Base-by-base conservation (phyloP, 2,113 vertebrate species). In the Zosterops lateralis region DNA sequence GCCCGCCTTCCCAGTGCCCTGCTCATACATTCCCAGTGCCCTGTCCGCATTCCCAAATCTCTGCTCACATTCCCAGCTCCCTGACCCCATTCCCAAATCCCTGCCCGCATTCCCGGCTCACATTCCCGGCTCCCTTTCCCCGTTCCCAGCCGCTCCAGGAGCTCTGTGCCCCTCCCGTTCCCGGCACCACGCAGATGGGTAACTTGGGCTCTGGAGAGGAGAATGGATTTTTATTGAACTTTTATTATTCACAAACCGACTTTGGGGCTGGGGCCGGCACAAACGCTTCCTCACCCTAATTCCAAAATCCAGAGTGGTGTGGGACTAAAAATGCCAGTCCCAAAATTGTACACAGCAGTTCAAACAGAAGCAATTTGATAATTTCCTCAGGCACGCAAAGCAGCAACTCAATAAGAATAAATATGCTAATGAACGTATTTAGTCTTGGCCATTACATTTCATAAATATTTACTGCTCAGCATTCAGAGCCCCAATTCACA, bases 381-480 rank as follows among this genome's bases (percentile, higher is more conserved):
- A 81, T 75, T 96, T 95, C 87, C 80, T 89, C 84, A 57, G 87
- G 84, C 87, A 34, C 32, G 64, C 38, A 64, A 81, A 78, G 70
- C 68, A 87, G 61, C 90, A 77, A 58, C 45, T 88, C 84, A 89
- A 47, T 85, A 88, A 70, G 60, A 92, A 94, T 80, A 88, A 90
- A 95, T 34, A 80, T 32, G 64, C 45, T 92, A 95, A 92, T 91
- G 70, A 89, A 45, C 22, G 77, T 54, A 36, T 84, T 92, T 91
- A 89, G 87, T 89, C 87, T 84, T 76, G 90, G 77, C 74, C 77
- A 87, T 87, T 94, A 61, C 48, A 68, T 87, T 89, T 82, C 66
- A 91, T 71, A 91, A 91, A 89, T 87, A 89, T 89, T 82, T 87
- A 81, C 73, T 64, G 74, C 34, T 95, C 66, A 26, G 57, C 3